A percentile compares a stretch with the other conserved stretches of the same genome.
Evolutionary conservation across 2,113 vertebrate genomes (phyloP).

Genomic region (Macquaria australasica): DNA sequence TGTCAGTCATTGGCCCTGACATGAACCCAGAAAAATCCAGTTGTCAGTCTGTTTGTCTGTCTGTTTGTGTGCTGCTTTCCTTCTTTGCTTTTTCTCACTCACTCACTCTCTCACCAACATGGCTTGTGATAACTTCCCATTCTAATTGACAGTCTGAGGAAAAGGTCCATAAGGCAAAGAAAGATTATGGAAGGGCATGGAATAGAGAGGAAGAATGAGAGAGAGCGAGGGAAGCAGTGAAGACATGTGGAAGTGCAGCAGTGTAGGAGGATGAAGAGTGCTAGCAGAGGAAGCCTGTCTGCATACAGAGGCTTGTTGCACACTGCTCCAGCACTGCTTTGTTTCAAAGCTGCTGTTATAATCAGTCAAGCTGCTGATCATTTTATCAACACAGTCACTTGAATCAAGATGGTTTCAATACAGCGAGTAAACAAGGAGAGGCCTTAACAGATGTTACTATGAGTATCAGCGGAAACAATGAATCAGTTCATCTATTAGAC

Average conservation of each 20-base stretch:
- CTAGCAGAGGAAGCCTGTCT: background rate
- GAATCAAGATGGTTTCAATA: background rate
- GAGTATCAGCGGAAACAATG: background rate
- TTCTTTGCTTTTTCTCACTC: background rate
- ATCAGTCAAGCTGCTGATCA: too few species aligned
- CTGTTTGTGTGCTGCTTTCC: background rate
- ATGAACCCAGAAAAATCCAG: constrained; percentile 52
- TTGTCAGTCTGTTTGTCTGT: constrained; percentile 23
- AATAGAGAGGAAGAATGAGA: background rate
- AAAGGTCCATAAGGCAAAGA: background rate
- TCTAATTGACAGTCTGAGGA: background rate
- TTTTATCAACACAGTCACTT: background rate
- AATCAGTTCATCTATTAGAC: background rate
- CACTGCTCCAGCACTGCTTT: too few species aligned
- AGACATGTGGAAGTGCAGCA: background rate
- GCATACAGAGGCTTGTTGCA: too few species aligned
- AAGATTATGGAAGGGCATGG: background rate
- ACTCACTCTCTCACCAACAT: background rate
- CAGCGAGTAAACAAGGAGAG: background rate
- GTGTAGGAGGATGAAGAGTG: background rate
- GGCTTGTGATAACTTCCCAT: background rate
- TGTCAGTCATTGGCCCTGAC: constrained; percentile 47
- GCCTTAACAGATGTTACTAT: background rate
- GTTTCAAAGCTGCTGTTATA: too few species aligned
- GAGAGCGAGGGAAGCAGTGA: background rate